Evolutionary conservation across 2,797 vertebrate genomes (phyloP), one percentile per base, ranked within the genome.

Genomic region (Liasis olivaceus): DNA sequence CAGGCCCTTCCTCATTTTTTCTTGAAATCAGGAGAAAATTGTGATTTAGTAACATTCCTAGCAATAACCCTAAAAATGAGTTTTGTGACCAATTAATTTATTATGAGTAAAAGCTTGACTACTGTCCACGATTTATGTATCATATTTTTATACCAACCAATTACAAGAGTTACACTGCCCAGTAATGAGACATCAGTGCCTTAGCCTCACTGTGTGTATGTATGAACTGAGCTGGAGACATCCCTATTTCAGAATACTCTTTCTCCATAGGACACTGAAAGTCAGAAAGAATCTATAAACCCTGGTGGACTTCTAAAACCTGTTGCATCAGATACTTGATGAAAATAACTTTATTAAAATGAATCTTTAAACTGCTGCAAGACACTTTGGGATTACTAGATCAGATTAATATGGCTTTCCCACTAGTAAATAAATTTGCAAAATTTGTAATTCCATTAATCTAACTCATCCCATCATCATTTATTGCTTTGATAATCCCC

Each of bases 21-120:
- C 89, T 94, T 92, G 91, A 90, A 96, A 95, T 81, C 86, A 77
- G 9, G 36, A n/a, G 60, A 91, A 51, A 26, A 81, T 14, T 22
- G 58, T 90, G 51, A 93, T 84, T 88, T 81, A 60, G 81, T 15
- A 84, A 69, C n/a, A 92, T 47, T 47, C 9, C 28, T 81, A 88
- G 93, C 89, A 95, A 89, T 36, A 36, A 89, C 51, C 24, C 36
- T 69, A 89, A 89, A n/a, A 72, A 72, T 58, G 64, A 56, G 6
- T 72, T 81, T 58, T 89, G 54, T 72, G n/a, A 58, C 64, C 54
- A 69, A 56, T 56, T 56, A 72, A 72, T 89, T 66, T 54, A 69
- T 72, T 36, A 54, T 22, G 15, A 1, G 28, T 51, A 89, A 22
- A 89, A 89, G 12, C 64, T 89, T 89, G n/a, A 36, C 64, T 72